Conservation (phyloP, 2,888 invertebrate species). For the Chydorus sphaericus region DNA sequence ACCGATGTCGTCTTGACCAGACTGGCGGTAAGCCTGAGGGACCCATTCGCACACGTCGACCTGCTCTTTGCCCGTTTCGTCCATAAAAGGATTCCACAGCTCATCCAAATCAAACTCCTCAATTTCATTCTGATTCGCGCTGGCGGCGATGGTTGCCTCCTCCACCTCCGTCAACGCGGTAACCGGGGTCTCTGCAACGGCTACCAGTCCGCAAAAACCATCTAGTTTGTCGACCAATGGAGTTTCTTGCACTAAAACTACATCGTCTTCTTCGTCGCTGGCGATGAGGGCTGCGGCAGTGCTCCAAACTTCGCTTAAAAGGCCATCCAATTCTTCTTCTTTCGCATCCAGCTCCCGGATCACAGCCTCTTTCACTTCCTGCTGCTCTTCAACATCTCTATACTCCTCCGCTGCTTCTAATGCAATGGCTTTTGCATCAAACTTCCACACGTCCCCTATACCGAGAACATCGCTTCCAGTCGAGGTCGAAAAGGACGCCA, state of each 20-base stretch:
- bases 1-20: neutral
- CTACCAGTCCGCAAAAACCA: neutral
- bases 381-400: slow-evolving; percentile 4
- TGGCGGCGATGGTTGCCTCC: neutral
- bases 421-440: slow-evolving; percentile 3
- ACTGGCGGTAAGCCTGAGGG: neutral
- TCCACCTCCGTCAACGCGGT: neutral
- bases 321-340: slow-evolving; percentile 9
- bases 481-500: neutral
- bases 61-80: neutral
- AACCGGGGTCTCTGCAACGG: neutral
- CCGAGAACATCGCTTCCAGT: neutral
- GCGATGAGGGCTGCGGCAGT: neutral
- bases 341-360: slow-evolving; percentile 17
- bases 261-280: neutral
- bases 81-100: slow-evolving; percentile 11
- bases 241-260: neutral
- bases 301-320: slow-evolving; percentile 13
- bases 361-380: slow-evolving; percentile 16
- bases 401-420: slow-evolving; percentile 9
- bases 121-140: neutral
- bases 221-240: neutral
- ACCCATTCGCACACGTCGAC: slow-evolving; percentile 14
- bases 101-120: slow-evolving; percentile 9
- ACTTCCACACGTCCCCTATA: slow-evolving; percentile 8